A percentile compares a stretch with the other conserved stretches of the same genome.
Conservation (phyloP, 2,113 vertebrate genomes). For the Puma concolor region DNA sequence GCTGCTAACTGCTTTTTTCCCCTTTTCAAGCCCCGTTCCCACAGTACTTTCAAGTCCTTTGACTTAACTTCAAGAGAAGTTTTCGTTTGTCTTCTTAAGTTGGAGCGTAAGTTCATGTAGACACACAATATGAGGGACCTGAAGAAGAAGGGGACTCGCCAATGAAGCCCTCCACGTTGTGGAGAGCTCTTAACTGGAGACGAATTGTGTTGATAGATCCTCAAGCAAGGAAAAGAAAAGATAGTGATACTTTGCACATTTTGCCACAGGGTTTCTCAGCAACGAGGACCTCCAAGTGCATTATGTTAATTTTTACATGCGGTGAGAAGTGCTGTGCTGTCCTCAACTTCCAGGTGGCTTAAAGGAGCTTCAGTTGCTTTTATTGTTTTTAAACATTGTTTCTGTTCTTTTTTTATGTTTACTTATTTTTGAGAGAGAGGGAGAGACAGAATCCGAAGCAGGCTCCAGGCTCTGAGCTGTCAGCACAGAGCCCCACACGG, state of each 20-base stretch:
- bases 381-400: no score
- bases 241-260: not conserved
- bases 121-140: not conserved
- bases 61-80: not conserved
- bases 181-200: not conserved
- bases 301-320: not conserved
- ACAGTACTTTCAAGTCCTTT: not conserved
- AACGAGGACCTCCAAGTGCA: not conserved
- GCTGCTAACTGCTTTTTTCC: conserved; percentile 8
- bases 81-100: not conserved
- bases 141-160: not conserved
- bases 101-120: not conserved
- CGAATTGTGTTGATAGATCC: not conserved
- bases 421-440: no score
- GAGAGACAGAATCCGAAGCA: no score
- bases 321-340: not conserved
- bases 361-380: not conserved
- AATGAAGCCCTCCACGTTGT: not conserved
- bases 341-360: not conserved
- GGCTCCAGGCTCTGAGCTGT: no score
- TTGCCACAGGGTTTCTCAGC: not conserved
- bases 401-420: no score
- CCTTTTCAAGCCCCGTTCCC: not conserved
- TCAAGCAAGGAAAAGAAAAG: not conserved
- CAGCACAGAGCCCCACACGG: no score